Conservation (phyloP, 2,888 invertebrate genomes). For the Sphaerophoria rueppellii region DNA sequence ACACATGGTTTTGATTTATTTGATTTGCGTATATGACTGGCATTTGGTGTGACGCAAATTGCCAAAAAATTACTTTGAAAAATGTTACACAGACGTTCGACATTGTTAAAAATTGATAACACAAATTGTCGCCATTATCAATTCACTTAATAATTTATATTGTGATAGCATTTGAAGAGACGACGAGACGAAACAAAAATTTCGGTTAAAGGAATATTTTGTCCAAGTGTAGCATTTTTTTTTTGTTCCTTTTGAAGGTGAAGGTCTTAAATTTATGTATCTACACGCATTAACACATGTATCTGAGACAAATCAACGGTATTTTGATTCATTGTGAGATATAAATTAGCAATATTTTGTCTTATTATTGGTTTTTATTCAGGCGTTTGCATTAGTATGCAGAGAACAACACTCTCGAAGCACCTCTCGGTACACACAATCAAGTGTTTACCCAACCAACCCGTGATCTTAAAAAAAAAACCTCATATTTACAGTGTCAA, state of each 20-base stretch:
- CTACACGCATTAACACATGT: background rate
- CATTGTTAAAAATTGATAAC: conserved; percentile 4
- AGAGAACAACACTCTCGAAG: conserved; percentile 5
- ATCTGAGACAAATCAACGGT: conserved; percentile 7
- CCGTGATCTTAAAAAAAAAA: conserved; percentile 9
- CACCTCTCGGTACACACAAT: conserved; percentile 10
- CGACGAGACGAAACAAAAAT: background rate
- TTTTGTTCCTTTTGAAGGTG: conserved; percentile 10
- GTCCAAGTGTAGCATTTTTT: background rate
- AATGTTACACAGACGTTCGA: background rate
- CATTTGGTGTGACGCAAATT: conserved; percentile 20
- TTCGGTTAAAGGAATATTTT: conserved; percentile 22
- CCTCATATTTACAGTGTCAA: conserved; percentile 11
- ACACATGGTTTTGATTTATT: conserved; percentile 10
- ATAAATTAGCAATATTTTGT: conserved; percentile 12
- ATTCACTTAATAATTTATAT: conserved; percentile 7
- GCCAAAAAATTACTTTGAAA: conserved; percentile 2
- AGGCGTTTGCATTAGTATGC: conserved; percentile 52
- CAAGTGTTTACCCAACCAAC: conserved; percentile 6
- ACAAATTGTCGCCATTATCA: conserved; percentile 7
- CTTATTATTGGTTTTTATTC: conserved; percentile 27
- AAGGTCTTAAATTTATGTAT: conserved; percentile 5
- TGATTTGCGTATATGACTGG: conserved; percentile 10
- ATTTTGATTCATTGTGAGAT: conserved; percentile 29
- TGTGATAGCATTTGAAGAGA: background rate